Evolutionary conservation across 1,140 invertebrate genomes (phyloP).

Genomic region (Pollicipes pollicipes): DNA sequence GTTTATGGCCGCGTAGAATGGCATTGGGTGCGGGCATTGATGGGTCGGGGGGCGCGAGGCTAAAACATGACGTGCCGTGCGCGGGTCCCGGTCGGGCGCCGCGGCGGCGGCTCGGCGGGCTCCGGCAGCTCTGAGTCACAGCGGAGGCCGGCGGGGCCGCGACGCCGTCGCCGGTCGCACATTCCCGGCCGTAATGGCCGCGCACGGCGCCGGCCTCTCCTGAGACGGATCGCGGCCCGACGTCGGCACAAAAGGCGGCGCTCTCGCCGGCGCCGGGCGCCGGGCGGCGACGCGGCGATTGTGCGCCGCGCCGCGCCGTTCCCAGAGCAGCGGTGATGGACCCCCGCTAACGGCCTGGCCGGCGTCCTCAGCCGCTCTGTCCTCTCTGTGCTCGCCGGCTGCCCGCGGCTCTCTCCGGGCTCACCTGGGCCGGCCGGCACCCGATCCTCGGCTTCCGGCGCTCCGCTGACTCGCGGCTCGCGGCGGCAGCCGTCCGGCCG

Average conservation of each 20-base stretch:
- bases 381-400: not conserved
- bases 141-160: too few species aligned
- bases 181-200: too few species aligned
- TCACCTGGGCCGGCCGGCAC: not conserved
- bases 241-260: not conserved
- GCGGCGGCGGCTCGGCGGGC: too few species aligned
- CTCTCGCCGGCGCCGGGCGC: too few species aligned
- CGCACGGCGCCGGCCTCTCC: not conserved
- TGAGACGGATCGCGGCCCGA: not conserved
- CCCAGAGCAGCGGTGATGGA: not conserved
- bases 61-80: not conserved
- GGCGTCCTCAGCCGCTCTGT: not conserved
- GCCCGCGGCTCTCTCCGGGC: too few species aligned
- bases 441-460: too few species aligned
- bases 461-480: too few species aligned
- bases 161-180: too few species aligned
- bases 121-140: too few species aligned
- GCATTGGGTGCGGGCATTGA: not conserved
- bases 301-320: not conserved
- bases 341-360: not conserved
- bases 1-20: conserved; percentile 1
- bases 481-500: not conserved
- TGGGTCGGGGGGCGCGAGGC: not conserved
- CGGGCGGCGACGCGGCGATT: too few species aligned
- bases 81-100: too few species aligned